A percentile compares a stretch with the other conserved stretches of the same genome.
phyloP scores from a whole-genome alignment of 2,888 invertebrate genomes.

The Hedya salicella region DNA sequence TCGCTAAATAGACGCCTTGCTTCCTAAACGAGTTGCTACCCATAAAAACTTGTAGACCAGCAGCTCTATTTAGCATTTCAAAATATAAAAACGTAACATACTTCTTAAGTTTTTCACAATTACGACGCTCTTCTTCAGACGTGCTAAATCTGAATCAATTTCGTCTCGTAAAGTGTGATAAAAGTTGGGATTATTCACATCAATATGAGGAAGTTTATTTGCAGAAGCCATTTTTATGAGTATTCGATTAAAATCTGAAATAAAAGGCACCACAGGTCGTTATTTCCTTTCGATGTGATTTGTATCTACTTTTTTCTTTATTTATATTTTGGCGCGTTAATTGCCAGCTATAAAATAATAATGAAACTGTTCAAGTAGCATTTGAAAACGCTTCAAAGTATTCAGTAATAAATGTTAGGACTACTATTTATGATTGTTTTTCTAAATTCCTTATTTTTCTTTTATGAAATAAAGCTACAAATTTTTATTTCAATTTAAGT shows the following conservation, averaged over 20 bases:
- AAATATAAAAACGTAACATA: slow-evolving; percentile 52
- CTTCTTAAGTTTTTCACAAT: slow-evolving; percentile 60
- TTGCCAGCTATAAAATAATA: no score
- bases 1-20: no score
- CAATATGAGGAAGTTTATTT: slow-evolving; percentile 51
- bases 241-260: background rate
- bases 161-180: slow-evolving; percentile 59
- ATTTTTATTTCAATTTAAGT: background rate
- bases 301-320: background rate
- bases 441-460: background rate
- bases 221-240: background rate
- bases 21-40: no score
- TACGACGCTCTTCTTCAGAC: slow-evolving; percentile 60
- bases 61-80: no score
- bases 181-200: slow-evolving; percentile 63
- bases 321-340: slow-evolving; percentile 35
- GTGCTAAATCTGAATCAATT: slow-evolving; percentile 61
- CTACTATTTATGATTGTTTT: no score
- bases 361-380: no score
- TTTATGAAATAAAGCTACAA: background rate
- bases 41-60: no score
- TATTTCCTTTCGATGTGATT: background rate
- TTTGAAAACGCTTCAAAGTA: no score
- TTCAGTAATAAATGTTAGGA: no score
- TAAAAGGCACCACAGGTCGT: background rate